These are phyloP conservation scores for Drosophila paramelanica DNA, from an alignment of 2,888 invertebrate species.

Conservation along the genomic window DNA sequence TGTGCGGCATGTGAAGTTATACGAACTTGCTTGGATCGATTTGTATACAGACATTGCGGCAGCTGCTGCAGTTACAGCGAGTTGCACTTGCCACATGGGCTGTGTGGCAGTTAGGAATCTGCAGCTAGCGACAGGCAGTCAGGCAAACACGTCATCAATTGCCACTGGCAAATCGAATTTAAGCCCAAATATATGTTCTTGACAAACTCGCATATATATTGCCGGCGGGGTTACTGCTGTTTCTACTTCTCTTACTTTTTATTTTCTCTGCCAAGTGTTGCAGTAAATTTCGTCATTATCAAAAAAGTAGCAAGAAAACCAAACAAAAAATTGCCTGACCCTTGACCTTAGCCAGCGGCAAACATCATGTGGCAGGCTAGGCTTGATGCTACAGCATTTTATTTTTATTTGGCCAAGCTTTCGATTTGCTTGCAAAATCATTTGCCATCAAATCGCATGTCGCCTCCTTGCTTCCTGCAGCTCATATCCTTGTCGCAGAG, in stretches of 20 bases:
- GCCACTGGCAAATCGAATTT: conserved; percentile 55
- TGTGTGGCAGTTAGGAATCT: too few species aligned
- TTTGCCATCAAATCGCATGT: conserved; percentile 77
- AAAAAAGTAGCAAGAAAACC: conserved; percentile 12
- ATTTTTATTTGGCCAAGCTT: conserved; percentile 6
- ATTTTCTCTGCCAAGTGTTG: conserved; percentile 69
- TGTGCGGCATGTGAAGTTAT: conserved; percentile 62
- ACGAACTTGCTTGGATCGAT: conserved; percentile 70
- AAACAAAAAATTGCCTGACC: conserved; percentile 53
- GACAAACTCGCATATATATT: conserved; percentile 19
- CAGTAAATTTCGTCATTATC: conserved; percentile 73
- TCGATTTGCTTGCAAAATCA: conserved; percentile 61
- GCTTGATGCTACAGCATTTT: conserved; percentile 37
- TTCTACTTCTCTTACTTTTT: conserved; percentile 23
- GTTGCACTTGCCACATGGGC: conserved; percentile 29
- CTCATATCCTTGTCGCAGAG: conserved; percentile 76
- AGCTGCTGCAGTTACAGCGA: conserved; percentile 58
- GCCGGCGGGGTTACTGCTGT: conserved; percentile 30
- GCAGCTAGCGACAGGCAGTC: background rate
- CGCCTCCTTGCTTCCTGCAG: conserved; percentile 28
- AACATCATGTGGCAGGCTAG: conserved; percentile 50
- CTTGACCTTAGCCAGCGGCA: conserved; percentile 73
- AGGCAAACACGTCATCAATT: conserved; percentile 46
- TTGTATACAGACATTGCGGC: conserved; percentile 75
- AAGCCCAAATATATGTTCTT: conserved; percentile 39